phyloP scores from a whole-genome alignment of 2,113 vertebrate species.

The Dromaius novaehollandiae region DNA sequence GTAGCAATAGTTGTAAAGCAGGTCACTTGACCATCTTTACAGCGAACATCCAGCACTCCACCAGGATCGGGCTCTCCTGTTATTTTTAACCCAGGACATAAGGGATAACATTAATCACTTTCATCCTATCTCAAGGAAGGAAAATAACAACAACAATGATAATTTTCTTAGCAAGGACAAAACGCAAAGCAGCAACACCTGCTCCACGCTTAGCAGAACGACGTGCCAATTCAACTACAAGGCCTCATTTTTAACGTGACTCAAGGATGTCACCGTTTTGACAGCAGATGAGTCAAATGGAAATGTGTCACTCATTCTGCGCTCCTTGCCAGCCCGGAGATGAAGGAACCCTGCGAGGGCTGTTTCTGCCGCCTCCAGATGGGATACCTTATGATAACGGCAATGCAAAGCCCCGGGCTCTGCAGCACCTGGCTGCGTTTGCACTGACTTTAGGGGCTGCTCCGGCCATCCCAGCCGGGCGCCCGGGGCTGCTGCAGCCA shows the following conservation, averaged over 20 bases:
- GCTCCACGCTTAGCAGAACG: not conserved
- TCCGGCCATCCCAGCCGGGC: not conserved
- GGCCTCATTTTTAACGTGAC: not conserved
- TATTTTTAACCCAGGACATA: conserved; percentile 23
- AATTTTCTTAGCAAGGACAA: conserved; percentile 30
- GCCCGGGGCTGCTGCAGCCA: not conserved
- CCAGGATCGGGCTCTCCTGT: not conserved
- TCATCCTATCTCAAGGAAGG: not conserved
- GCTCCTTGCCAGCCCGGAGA: not conserved
- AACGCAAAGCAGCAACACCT: not conserved
- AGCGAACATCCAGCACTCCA: not conserved
- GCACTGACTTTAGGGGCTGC: not conserved
- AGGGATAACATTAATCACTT: not conserved
- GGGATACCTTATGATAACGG: conserved; percentile 9
- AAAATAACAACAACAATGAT: not conserved
- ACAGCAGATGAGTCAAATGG: conserved; percentile 55
- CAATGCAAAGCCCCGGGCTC: not conserved
- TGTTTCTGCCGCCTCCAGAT: not conserved
- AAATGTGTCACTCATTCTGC: not conserved
- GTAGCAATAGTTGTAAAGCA: not conserved
- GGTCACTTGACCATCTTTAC: not conserved
- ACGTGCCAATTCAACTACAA: not conserved
- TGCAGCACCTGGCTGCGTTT: not conserved
- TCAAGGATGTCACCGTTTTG: conserved; percentile 45
- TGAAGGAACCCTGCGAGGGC: not conserved